Conservation (phyloP, 2,888 invertebrate genomes). For the Ochropleura plecta region DNA sequence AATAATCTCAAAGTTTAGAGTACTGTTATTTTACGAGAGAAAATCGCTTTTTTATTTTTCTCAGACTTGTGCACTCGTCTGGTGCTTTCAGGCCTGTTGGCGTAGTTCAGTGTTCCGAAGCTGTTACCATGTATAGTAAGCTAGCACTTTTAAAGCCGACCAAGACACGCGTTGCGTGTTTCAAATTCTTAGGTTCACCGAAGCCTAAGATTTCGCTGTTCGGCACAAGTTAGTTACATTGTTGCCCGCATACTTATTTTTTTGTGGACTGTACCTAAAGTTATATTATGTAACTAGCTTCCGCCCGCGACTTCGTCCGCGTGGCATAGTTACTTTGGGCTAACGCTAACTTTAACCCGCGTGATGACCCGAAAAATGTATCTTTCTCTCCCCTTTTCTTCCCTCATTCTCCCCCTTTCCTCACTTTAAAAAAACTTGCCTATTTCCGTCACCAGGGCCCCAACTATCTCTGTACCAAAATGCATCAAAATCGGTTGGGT, state of each 20-base stretch:
- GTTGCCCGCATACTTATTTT: background rate
- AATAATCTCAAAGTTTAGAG: background rate
- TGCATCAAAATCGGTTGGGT: no score
- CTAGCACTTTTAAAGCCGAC: background rate
- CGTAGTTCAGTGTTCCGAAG: background rate
- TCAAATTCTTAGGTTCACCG: background rate
- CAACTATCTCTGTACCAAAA: no score
- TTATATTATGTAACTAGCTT: no score
- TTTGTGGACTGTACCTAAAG: conserved; percentile 20
- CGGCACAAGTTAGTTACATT: background rate
- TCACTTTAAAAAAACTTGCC: no score
- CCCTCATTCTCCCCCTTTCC: no score
- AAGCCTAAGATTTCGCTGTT: background rate
- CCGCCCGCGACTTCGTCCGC: no score
- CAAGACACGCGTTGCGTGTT: background rate
- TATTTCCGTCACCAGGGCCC: no score
- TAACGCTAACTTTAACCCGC: no score
- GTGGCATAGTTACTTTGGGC: no score
- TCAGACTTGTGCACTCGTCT: background rate
- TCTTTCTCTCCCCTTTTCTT: no score
- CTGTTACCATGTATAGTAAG: background rate
- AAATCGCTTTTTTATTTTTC: background rate
- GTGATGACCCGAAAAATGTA: no score
- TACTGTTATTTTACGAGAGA: background rate
- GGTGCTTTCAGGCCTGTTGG: background rate